Conservation (phyloP, 2,113 vertebrate genomes). For the Cheirogaleus medius region DNA sequence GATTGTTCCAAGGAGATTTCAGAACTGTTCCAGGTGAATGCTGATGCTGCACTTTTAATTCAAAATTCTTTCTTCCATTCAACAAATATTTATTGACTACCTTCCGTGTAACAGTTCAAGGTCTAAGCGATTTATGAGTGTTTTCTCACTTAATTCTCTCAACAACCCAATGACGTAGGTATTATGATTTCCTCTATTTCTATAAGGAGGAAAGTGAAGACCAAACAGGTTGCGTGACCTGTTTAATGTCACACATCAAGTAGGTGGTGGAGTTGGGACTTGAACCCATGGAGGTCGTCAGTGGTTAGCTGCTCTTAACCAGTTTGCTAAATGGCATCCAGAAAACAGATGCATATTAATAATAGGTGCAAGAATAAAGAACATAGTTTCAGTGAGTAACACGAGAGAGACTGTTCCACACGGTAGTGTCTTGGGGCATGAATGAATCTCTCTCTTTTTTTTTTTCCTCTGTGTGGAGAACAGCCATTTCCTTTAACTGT, state of each 20-base stretch:
- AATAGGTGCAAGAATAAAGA: not conserved
- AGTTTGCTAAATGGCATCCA: not conserved
- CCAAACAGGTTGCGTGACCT: not conserved
- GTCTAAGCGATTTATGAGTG: not conserved
- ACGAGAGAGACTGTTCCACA: not conserved
- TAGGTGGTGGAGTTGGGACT: not conserved
- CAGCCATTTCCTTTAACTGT: not conserved
- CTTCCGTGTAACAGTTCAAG: accelerated
- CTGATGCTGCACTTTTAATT: not conserved
- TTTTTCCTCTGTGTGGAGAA: not conserved
- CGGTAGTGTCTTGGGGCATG: accelerated
- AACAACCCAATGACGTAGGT: not conserved
- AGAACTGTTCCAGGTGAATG: not conserved
- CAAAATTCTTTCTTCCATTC: not conserved
- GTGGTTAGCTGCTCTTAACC: not conserved
- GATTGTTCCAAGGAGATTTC: not conserved
- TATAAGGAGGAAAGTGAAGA: not conserved
- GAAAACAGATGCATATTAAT: not conserved
- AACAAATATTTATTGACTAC: not conserved
- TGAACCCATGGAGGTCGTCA: not conserved
- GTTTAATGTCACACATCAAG: too few relatives aligned
- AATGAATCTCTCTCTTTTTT: not conserved
- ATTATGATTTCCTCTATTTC: not conserved
- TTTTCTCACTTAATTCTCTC: not conserved
- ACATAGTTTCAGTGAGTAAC: too few relatives aligned